phyloP scores from a whole-genome alignment of 2,888 invertebrate genomes.

The Aleiodes leptofemur region DNA sequence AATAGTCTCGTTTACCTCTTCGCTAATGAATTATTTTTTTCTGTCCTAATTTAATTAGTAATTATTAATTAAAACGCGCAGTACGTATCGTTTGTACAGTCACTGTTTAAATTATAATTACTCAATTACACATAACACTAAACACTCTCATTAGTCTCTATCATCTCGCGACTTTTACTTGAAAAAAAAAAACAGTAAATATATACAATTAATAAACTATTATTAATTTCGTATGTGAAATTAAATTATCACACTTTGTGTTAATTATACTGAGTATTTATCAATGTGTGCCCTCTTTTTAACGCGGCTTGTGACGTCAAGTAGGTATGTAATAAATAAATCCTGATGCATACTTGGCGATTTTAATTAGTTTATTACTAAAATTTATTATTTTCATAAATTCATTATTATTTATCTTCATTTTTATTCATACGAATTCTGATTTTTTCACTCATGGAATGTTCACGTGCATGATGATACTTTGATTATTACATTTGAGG shows the following conservation, averaged over 20 bases:
- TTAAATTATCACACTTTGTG: constrained; percentile 23
- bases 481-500: not conserved
- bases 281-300: constrained; percentile 74
- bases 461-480: not conserved
- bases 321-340: constrained; percentile 71
- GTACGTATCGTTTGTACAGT: constrained; percentile 37
- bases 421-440: not conserved
- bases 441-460: not conserved
- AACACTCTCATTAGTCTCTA: constrained; percentile 38
- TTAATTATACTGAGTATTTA: constrained; percentile 68
- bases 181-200: constrained; percentile 18
- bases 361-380: not conserved
- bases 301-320: constrained; percentile 76
- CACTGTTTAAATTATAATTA: constrained; percentile 46
- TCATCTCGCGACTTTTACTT: constrained; percentile 20
- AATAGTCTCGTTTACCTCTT: constrained; percentile 3
- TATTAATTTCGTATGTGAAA: constrained; percentile 31
- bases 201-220: constrained; percentile 15
- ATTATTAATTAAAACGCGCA: constrained; percentile 3
- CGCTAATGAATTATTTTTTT: constrained; percentile 36
- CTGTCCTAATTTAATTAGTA: constrained; percentile 10
- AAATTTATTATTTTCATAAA: too few species aligned
- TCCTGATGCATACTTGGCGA: constrained; percentile 52
- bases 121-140: constrained; percentile 54
- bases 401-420: not conserved